A percentile compares a stretch with the other conserved stretches of the same genome.
These are phyloP conservation scores for Microcebus lehilahytsara DNA, from an alignment of 2,113 vertebrate genomes.

Conservation along the genomic window DNA sequence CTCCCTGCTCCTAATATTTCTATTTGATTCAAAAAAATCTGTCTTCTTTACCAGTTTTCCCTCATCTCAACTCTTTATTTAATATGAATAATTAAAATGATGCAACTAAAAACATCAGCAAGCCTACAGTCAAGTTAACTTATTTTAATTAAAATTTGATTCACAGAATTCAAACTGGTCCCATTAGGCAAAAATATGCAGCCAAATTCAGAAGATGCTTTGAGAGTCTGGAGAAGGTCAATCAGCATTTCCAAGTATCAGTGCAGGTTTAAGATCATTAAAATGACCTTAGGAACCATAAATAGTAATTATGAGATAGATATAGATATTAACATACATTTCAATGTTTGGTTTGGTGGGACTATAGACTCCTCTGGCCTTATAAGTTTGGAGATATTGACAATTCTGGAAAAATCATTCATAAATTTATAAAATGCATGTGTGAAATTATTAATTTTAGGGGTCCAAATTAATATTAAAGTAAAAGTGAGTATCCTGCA, in stretches of 20 bases:
- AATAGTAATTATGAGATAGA: neutral
- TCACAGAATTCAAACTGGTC: conserved; percentile 51
- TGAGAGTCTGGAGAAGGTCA: conserved; percentile 27
- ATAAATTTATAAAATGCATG: neutral
- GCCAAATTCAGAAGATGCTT: conserved; percentile 40
- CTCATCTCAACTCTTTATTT: conserved; percentile 61
- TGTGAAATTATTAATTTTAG: neutral
- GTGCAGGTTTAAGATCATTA: neutral
- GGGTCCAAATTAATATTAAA: neutral
- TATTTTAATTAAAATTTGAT: conserved; percentile 74
- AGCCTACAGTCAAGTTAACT: conserved; percentile 61
- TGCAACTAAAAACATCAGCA: conserved; percentile 60
- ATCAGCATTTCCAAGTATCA: conserved; percentile 30
- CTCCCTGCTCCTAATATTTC: neutral
- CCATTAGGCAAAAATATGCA: conserved; percentile 45
- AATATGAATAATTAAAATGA: conserved; percentile 74
- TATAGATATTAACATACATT: conserved; percentile 22
- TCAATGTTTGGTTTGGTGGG: neutral
- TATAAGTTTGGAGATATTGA: neutral
- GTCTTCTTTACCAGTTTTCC: conserved; percentile 45
- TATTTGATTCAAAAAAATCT: conserved; percentile 29
- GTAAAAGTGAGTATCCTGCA: neutral
- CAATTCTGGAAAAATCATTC: neutral
- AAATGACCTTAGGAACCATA: conserved; percentile 22
- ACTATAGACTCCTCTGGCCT: neutral